Percentiles rank a stretch among this genome's conserved stretches.
Evolutionary conservation across 2,888 invertebrate genomes (phyloP).

Genomic region (Lepidocyrtinus sp.): DNA sequence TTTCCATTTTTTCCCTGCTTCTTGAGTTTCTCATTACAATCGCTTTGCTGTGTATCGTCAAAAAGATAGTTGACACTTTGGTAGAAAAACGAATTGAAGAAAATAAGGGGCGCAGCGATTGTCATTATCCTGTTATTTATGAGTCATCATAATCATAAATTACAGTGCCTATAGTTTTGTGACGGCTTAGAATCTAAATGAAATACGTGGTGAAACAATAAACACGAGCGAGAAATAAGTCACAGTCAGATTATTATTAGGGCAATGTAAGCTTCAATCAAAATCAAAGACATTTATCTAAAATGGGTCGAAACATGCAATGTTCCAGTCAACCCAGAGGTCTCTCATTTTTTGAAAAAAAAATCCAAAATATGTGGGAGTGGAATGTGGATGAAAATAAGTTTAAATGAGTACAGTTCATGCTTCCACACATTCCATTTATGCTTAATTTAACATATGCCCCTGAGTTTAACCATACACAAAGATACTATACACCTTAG

Average conservation of each 20-base stretch:
- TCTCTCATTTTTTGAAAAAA: constrained; percentile 3
- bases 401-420: neutral
- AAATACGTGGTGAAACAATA: constrained; percentile 9
- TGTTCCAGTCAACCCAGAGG: neutral
- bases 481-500: too few species aligned
- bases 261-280: constrained; percentile 41
- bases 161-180: neutral
- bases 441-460: too few species aligned
- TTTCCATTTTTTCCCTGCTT: constrained; percentile 45
- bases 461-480: too few species aligned
- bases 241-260: neutral
- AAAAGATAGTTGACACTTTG: constrained; percentile 46
- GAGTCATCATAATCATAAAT: constrained; percentile 45
- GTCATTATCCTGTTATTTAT: constrained; percentile 56
- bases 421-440: too few species aligned
- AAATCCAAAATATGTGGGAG: neutral
- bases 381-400: neutral
- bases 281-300: constrained; percentile 5
- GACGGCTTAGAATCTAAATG: neutral
- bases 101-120: constrained; percentile 24
- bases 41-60: constrained; percentile 24
- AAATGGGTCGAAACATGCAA: constrained; percentile 48
- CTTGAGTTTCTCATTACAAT: neutral
- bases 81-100: constrained; percentile 27
- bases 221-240: neutral